phyloP scores from a whole-genome alignment of 2,888 invertebrate genomes.

The Apodemia duryi region DNA sequence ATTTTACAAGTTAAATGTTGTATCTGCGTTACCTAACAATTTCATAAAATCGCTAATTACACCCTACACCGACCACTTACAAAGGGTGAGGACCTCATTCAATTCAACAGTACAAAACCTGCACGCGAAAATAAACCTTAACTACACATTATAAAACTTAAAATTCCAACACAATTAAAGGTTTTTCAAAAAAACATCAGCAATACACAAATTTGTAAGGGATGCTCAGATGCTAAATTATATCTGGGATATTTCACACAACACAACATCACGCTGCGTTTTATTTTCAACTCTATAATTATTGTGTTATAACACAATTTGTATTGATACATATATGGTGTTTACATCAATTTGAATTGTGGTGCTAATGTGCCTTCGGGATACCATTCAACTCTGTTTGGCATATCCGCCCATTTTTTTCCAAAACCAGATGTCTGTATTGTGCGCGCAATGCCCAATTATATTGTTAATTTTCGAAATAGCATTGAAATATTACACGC shows the following conservation, averaged over 20 bases:
- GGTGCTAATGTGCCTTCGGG: conserved; percentile 52
- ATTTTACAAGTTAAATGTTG: no score
- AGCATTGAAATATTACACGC: conserved; percentile 68
- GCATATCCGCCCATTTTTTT: conserved; percentile 75
- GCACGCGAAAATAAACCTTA: conserved; percentile 37
- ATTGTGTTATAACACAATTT: conserved; percentile 32
- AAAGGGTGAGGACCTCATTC: conserved; percentile 53
- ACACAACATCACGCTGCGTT: conserved; percentile 30
- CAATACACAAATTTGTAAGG: conserved; percentile 67
- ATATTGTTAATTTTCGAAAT: conserved; percentile 78
- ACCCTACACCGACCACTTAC: conserved; percentile 63
- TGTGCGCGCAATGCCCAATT: conserved; percentile 74
- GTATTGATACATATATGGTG: conserved; percentile 18
- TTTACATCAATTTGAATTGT: conserved; percentile 28
- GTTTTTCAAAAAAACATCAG: conserved; percentile 33
- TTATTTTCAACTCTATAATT: conserved; percentile 34
- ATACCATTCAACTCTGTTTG: conserved; percentile 70
- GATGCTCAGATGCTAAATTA: conserved; percentile 72
- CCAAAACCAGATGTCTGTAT: conserved; percentile 67
- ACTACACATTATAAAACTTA: conserved; percentile 29
- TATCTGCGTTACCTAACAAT: conserved; percentile 33
- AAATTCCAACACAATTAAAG: conserved; percentile 21
- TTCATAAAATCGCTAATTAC: conserved; percentile 74
- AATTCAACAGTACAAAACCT: conserved; percentile 33
- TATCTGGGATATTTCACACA: conserved; percentile 33